Evolutionary conservation across 2,888 invertebrate genomes (phyloP), one percentile per base, ranked within the genome.

Genomic region (Congeria kusceri): DNA sequence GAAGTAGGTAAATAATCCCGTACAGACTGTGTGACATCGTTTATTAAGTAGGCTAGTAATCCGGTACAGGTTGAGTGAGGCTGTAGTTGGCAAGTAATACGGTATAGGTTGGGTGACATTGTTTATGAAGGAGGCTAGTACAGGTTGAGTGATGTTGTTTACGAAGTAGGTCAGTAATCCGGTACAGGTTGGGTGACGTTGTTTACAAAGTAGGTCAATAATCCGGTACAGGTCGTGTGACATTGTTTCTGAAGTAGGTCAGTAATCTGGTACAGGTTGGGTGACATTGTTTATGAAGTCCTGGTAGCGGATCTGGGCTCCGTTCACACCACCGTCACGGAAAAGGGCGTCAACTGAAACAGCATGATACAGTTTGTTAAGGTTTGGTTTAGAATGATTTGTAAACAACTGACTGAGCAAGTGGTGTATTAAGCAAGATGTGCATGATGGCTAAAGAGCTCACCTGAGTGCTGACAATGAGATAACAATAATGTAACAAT

Each of bases 201-300:
- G 58, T 87, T 77, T 28, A 90, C 71, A 68, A 90, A 88, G 5
- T 82, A 13, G 13, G 1, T 15, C 15, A 39, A 15, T 9, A 39
- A 39, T 39, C 32, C 9, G 4, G 4, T 32, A 83, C 73, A 0
- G 90, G 90, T 1, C 85, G 86, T 62, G 86, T 66, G 28, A 90
- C 72, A 20, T 83, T 79, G 58, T 87, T 77, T 27, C 89, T 73
- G 67, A 90, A 89, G 4, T 82, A n/a, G 18, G 44, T 77, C 29
- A 90, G 65, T 90, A 90, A 64, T 90, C 90, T 5, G 90, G 89
- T 13, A 83, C 73, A 0, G 90, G 90, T 1, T 85, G 86, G 62
- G 86, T 66, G 28, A 90, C 72, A 20, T 83, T 79, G 58, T 87
- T 77, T 27, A 90, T 73, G 67, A 90, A 89, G 4, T 82, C 80